phyloP scores from a whole-genome alignment of 2,113 vertebrate species.

The Hypanus sabinus region DNA sequence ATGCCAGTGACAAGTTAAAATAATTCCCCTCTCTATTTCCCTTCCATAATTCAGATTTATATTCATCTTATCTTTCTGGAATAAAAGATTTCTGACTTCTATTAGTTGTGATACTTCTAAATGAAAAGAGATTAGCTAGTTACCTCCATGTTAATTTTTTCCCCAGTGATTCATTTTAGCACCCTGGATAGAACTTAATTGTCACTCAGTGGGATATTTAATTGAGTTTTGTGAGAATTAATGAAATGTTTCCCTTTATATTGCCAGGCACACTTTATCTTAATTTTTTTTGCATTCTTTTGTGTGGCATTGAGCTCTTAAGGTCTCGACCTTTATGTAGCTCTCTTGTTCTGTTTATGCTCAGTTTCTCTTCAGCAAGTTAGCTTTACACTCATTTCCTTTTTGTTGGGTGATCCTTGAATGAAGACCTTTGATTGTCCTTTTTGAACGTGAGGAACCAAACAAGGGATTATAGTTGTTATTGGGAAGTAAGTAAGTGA shows the following conservation, averaged over 20 bases:
- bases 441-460: background rate
- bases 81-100: background rate
- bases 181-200: conserved; percentile 26
- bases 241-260: conserved; percentile 20
- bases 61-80: background rate
- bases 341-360: background rate
- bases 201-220: conserved; percentile 27
- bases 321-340: background rate
- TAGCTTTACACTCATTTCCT: background rate
- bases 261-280: background rate
- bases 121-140: background rate
- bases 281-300: background rate
- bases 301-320: background rate
- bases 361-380: background rate
- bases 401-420: background rate
- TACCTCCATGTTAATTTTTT: conserved; percentile 13
- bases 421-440: background rate
- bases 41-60: background rate
- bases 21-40: background rate
- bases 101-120: background rate
- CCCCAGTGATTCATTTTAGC: background rate
- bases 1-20: background rate
- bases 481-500: background rate
- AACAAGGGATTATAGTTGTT: background rate
- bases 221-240: conserved; percentile 29